Evolutionary conservation across 2,888 invertebrate genomes (phyloP).

Genomic region (Agrochola circellaris): DNA sequence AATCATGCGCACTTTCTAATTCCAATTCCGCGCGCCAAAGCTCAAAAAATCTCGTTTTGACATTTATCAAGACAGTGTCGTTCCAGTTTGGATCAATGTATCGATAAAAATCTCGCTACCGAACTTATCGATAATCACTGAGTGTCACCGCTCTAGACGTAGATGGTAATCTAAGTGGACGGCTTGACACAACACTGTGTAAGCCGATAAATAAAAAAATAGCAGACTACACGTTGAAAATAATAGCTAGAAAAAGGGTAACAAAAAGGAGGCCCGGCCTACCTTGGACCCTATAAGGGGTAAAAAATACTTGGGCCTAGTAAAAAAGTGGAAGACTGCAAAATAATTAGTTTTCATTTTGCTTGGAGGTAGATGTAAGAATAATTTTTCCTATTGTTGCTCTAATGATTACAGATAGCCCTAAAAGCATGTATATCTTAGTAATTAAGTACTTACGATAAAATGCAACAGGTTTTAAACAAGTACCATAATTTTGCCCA

Average conservation of each 20-base stretch:
- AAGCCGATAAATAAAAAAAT: constrained; percentile 70
- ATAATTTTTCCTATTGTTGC: constrained; percentile 34
- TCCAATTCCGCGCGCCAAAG: constrained; percentile 33
- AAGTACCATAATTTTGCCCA: not conserved
- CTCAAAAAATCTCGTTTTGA: constrained; percentile 63
- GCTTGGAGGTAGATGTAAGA: constrained; percentile 39
- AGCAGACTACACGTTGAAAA: constrained; percentile 62
- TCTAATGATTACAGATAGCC: constrained; percentile 40
- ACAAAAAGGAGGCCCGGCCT: constrained; percentile 42
- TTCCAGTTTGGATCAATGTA: constrained; percentile 69
- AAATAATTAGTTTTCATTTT: constrained; percentile 57
- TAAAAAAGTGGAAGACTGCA: constrained; percentile 36
- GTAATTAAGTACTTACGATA: constrained; percentile 9
- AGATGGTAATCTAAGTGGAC: constrained; percentile 75
- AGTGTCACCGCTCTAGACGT: constrained; percentile 81
- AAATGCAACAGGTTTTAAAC: constrained; percentile 1
- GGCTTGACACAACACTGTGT: constrained; percentile 71
- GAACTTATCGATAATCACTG: constrained; percentile 79
- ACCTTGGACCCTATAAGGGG: constrained; percentile 34
- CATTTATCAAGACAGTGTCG: constrained; percentile 62
- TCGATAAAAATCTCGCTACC: constrained; percentile 76
- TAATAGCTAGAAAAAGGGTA: constrained; percentile 63
- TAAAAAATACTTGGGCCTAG: constrained; percentile 35
- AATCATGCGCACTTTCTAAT: constrained; percentile 60
- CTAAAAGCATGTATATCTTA: constrained; percentile 12